Evolutionary conservation across 1,140 invertebrate genomes (phyloP).

Genomic region (Leptinotarsa texana): DNA sequence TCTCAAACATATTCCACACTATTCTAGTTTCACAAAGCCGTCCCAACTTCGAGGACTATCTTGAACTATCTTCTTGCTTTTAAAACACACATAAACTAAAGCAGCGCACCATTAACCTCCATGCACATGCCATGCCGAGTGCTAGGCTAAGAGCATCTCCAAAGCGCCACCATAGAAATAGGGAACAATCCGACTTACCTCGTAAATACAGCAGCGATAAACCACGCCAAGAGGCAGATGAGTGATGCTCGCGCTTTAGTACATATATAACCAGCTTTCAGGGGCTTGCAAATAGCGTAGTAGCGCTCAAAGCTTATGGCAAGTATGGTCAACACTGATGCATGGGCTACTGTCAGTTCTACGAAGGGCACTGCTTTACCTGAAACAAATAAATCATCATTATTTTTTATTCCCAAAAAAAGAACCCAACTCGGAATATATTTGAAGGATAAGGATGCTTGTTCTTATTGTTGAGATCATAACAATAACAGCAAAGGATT

Average conservation of each 20-base stretch:
- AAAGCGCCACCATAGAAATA: background rate
- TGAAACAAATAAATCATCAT: constrained; percentile 56
- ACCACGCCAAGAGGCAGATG: constrained; percentile 84
- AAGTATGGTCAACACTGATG: constrained; percentile 90
- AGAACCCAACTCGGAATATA: too few species aligned
- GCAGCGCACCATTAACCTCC: background rate
- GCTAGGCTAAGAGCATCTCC: background rate
- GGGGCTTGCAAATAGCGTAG: constrained; percentile 91
- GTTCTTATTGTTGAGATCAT: too few species aligned
- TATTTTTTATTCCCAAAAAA: background rate
- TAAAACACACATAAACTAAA: background rate
- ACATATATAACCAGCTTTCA: constrained; percentile 88
- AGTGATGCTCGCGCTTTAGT: constrained; percentile 83
- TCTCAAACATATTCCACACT: too few species aligned
- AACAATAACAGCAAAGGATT: too few species aligned
- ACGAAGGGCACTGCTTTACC: constrained; percentile 90
- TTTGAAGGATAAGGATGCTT: too few species aligned
- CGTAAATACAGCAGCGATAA: constrained; percentile 80
- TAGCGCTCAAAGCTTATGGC: constrained; percentile 93
- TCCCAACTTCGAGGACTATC: background rate
- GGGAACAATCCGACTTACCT: constrained; percentile 64
- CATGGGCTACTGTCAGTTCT: constrained; percentile 89
- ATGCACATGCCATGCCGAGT: constrained; percentile 7
- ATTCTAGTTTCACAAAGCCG: too few species aligned
- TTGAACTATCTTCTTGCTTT: background rate